Conservation (phyloP, 2,113 vertebrate species). For the Ptilonorhynchus violaceus region DNA sequence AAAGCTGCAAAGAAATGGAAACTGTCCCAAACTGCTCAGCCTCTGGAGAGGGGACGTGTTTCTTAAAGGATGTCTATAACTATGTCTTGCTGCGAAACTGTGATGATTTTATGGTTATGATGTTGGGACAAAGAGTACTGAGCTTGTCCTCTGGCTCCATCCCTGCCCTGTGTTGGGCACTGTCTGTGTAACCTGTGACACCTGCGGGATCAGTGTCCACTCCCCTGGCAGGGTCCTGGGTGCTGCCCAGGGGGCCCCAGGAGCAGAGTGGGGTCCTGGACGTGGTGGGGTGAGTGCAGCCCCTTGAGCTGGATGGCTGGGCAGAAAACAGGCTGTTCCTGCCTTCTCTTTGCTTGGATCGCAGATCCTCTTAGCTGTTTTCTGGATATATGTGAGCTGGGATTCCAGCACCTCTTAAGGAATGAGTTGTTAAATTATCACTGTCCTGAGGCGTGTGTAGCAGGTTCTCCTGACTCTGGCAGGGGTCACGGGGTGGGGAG, state of each 20-base stretch:
- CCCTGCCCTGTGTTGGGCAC: fast-evolving
- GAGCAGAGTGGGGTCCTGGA: not conserved
- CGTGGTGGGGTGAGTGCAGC: fast-evolving
- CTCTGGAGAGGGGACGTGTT: not conserved
- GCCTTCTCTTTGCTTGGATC: fast-evolving
- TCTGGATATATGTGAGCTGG: not conserved
- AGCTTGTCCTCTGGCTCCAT: not conserved
- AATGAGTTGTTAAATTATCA: not conserved
- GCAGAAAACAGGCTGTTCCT: not conserved
- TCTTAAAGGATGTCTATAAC: not conserved
- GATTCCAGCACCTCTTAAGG: fast-evolving
- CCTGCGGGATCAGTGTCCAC: fast-evolving
- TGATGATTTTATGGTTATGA: not conserved
- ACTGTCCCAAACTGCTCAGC: not conserved
- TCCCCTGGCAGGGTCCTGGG: not conserved
- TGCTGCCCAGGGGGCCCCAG: not conserved
- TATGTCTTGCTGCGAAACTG: not conserved
- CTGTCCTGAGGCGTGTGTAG: not conserved
- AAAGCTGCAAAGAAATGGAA: not conserved
- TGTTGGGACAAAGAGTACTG: not conserved
- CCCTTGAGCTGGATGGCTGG: not conserved
- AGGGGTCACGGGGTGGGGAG: fast-evolving
- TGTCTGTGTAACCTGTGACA: not conserved
- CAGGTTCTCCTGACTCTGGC: not conserved
- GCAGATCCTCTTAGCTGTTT: fast-evolving